phyloP scores from a whole-genome alignment of 2,797 vertebrate genomes.

The Urocyon cinereoargenteus region DNA sequence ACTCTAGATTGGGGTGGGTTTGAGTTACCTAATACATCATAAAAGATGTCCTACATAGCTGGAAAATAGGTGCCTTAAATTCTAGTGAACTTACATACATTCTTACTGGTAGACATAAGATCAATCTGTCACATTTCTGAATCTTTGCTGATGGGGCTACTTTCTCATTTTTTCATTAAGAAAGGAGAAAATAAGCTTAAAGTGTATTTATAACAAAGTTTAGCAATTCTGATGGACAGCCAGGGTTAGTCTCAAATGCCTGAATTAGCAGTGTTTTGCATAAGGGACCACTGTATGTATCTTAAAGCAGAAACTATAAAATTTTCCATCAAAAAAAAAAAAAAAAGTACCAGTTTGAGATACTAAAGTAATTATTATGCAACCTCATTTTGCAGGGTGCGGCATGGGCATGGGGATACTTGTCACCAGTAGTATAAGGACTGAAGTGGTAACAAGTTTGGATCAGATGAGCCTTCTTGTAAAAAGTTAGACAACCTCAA shows the following conservation, averaged over 20 bases:
- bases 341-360: conserved; percentile 26
- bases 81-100: background rate
- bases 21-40: background rate
- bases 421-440: conserved; percentile 30
- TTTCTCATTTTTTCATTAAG: background rate
- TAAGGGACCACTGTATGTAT: background rate
- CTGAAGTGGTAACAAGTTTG: background rate
- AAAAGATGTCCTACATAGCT: background rate
- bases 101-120: background rate
- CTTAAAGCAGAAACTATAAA: conserved; percentile 42
- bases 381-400: background rate
- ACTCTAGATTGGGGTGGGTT: background rate
- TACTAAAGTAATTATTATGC: background rate
- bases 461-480: background rate
- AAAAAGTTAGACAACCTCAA: conserved; percentile 34
- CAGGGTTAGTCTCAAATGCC: conserved; percentile 54
- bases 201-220: conserved; percentile 45
- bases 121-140: conserved; percentile 39
- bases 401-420: background rate
- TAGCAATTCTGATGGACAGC: conserved; percentile 41
- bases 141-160: background rate
- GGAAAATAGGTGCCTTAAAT: conserved; percentile 33
- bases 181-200: conserved; percentile 20
- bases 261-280: background rate
- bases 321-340: conserved; percentile 26